These are phyloP conservation scores for Elegia similella DNA, from an alignment of 2,888 invertebrate species.

Conservation along the genomic window DNA sequence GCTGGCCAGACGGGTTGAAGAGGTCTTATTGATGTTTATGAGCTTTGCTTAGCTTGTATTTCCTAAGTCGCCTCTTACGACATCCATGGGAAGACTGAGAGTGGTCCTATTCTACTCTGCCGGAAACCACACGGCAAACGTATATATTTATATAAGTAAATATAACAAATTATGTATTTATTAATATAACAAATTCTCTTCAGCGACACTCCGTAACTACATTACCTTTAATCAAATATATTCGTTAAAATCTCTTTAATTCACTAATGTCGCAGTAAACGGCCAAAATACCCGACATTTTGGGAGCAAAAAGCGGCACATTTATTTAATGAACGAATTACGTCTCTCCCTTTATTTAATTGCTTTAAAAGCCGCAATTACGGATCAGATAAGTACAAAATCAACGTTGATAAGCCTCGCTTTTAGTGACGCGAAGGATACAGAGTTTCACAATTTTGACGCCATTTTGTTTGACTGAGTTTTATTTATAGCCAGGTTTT, in stretches of 20 bases:
- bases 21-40: too few species aligned
- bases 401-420: constrained; percentile 13
- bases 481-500: neutral
- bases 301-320: constrained; percentile 10
- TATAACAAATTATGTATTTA: too few species aligned
- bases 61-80: too few species aligned
- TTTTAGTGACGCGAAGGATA: constrained; percentile 15
- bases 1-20: too few species aligned
- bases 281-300: neutral
- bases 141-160: too few species aligned
- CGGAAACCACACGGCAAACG: too few species aligned
- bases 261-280: constrained; percentile 5
- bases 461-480: neutral
- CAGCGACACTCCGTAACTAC: neutral
- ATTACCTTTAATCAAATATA: constrained; percentile 3
- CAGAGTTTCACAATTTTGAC: constrained; percentile 1
- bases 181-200: neutral
- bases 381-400: constrained; percentile 17
- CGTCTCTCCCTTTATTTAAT: constrained; percentile 15
- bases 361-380: constrained; percentile 19
- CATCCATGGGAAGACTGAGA: too few species aligned
- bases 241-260: constrained; percentile 6
- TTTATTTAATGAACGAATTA: constrained; percentile 17
- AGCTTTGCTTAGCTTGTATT: too few species aligned
- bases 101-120: too few species aligned